phyloP scores from a whole-genome alignment of 2,113 vertebrate genomes.

The Solenodon paradoxus region DNA sequence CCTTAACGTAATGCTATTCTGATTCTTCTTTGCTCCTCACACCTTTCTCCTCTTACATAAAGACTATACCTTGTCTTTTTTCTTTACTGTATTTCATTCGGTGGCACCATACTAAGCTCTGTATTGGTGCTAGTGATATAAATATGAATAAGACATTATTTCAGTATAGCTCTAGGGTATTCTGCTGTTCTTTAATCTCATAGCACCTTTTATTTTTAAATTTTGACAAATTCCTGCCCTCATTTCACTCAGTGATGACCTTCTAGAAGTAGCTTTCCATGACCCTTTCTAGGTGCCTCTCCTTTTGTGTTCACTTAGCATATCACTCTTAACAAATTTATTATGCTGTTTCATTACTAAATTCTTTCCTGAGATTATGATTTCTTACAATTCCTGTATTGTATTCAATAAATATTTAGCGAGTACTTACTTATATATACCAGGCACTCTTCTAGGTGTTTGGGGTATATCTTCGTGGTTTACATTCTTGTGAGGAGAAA shows the following conservation, averaged over 20 bases:
- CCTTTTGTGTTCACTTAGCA: not conserved
- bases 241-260: not conserved
- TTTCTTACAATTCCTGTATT: not conserved
- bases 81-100: not conserved
- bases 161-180: not conserved
- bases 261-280: slow-evolving; percentile 20
- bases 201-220: not conserved
- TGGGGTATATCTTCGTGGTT: not conserved
- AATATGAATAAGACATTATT: not conserved
- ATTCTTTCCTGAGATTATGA: slow-evolving; percentile 36
- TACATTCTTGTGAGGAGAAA: slow-evolving; percentile 11
- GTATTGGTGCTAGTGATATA: not conserved
- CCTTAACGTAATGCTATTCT: not conserved
- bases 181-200: not conserved
- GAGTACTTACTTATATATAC: not conserved
- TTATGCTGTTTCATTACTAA: not conserved
- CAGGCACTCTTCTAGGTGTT: not conserved
- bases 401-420: not conserved
- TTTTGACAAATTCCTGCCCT: slow-evolving; percentile 7
- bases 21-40: not conserved
- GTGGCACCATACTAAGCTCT: not conserved
- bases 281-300: not conserved
- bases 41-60: not conserved
- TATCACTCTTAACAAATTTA: slow-evolving; percentile 5
- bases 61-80: not conserved